Conservation (phyloP, 2,888 invertebrate species). For the Acrocera orbiculus region DNA sequence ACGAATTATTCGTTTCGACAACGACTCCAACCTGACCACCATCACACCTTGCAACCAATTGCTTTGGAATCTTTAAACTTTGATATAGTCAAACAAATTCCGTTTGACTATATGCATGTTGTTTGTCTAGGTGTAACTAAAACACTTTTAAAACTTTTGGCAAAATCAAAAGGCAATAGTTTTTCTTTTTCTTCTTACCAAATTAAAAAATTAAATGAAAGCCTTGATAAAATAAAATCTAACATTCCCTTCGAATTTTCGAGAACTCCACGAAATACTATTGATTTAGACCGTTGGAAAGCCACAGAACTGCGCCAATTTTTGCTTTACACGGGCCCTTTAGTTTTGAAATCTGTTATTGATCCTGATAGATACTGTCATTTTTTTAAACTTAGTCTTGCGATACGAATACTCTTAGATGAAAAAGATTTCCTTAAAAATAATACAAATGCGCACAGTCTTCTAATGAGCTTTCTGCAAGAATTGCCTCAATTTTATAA, state of each 20-base stretch:
- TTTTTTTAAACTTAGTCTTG: conserved; percentile 11
- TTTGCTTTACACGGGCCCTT: no score
- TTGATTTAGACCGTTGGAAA: conserved; percentile 1
- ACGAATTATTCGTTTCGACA: neutral
- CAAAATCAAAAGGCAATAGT: neutral
- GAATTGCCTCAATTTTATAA: neutral
- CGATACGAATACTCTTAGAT: conserved; percentile 4
- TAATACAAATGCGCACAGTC: no score
- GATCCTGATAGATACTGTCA: conserved; percentile 10
- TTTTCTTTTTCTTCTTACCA: neutral
- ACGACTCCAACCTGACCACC: neutral
- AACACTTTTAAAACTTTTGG: neutral
- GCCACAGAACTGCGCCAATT: conserved; percentile 10
- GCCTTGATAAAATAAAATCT: neutral
- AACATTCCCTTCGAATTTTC: conserved; percentile 1
- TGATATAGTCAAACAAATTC: neutral
- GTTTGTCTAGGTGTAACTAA: neutral
- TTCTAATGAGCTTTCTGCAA: neutral
- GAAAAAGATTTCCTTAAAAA: neutral
- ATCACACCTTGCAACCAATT: neutral
- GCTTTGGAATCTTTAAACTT: neutral
- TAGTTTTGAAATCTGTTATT: neutral
- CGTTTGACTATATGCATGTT: neutral
- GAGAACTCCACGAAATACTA: neutral
- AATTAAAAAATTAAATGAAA: neutral